phyloP scores from a whole-genome alignment of 2,888 invertebrate genomes.

The Protonemura montana region DNA sequence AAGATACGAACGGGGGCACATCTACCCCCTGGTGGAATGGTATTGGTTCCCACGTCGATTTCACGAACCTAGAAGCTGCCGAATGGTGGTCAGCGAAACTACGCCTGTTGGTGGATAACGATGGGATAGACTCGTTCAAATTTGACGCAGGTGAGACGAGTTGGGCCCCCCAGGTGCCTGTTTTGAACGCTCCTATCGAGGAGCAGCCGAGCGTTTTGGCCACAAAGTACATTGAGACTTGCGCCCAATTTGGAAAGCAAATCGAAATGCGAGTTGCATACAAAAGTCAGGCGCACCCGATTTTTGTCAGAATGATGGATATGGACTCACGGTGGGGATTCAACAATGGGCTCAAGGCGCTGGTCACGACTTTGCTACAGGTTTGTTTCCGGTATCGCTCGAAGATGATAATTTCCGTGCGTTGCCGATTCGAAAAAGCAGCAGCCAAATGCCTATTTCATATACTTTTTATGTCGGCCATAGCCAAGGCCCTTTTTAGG shows the following conservation, averaged over 20 bases:
- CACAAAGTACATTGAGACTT: slow-evolving; percentile 62
- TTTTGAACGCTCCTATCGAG: slow-evolving; percentile 16
- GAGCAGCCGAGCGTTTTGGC: slow-evolving; percentile 40
- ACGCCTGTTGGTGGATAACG: slow-evolving; percentile 63
- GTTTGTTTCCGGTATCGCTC: background rate
- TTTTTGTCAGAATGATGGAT: slow-evolving; percentile 81
- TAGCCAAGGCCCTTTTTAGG: too few species aligned
- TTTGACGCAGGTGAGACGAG: slow-evolving; percentile 83
- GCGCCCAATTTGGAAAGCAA: slow-evolving; percentile 68
- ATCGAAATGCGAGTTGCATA: slow-evolving; percentile 76
- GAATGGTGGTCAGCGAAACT: slow-evolving; percentile 57
- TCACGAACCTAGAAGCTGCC: slow-evolving; percentile 73
- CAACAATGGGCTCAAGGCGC: slow-evolving; percentile 73
- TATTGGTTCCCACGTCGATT: slow-evolving; percentile 71
- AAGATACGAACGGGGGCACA: slow-evolving; percentile 55
- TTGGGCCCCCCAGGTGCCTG: slow-evolving; percentile 62
- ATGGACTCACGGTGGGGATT: slow-evolving; percentile 74
- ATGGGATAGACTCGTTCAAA: slow-evolving; percentile 77
- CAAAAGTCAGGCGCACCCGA: slow-evolving; percentile 72
- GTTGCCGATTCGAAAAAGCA: too few species aligned
- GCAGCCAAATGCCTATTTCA: too few species aligned
- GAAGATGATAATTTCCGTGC: too few species aligned
- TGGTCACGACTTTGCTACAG: slow-evolving; percentile 68
- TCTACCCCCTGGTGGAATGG: slow-evolving; percentile 63
- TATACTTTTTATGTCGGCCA: too few species aligned